A percentile compares a stretch with the other conserved stretches of the same genome.
phyloP scores from a whole-genome alignment of 2,797 vertebrate genomes.

The Phylloscopus collybita region DNA sequence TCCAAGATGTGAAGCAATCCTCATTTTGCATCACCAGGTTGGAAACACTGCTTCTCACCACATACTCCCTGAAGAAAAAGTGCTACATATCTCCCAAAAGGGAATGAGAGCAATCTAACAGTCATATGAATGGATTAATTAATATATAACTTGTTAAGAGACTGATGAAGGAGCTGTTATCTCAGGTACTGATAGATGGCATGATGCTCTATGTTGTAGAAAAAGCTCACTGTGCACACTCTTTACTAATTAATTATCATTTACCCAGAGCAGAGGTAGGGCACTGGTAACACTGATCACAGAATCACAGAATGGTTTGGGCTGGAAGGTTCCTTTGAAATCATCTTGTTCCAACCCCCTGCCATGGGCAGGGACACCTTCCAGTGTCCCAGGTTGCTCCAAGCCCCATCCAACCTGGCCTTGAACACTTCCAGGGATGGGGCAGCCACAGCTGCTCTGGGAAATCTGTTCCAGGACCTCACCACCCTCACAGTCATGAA shows the following conservation, averaged over 20 bases:
- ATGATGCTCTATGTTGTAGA: background rate
- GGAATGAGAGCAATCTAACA: background rate
- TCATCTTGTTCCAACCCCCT: rapidly evolving
- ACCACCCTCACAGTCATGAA: background rate
- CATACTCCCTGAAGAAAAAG: background rate
- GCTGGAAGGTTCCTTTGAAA: background rate
- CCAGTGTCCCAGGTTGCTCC: background rate
- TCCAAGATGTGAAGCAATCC: background rate
- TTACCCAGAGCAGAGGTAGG: background rate
- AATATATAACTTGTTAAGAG: background rate
- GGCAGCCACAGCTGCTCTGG: background rate
- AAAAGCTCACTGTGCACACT: background rate
- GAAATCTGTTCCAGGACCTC: rapidly evolving
- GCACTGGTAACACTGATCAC: background rate
- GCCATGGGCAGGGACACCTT: background rate
- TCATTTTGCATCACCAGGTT: background rate
- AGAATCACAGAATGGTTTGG: background rate
- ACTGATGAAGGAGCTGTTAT: background rate
- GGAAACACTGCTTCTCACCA: background rate
- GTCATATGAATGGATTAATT: background rate
- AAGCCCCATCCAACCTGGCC: rapidly evolving
- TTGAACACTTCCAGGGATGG: background rate
- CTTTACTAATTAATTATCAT: rapidly evolving
- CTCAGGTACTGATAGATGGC: background rate
- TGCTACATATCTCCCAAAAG: background rate